Percentiles rank a stretch among this genome's conserved stretches.
Evolutionary conservation across 2,113 vertebrate species (phyloP).

Genomic region (Thunnus maccoyii): DNA sequence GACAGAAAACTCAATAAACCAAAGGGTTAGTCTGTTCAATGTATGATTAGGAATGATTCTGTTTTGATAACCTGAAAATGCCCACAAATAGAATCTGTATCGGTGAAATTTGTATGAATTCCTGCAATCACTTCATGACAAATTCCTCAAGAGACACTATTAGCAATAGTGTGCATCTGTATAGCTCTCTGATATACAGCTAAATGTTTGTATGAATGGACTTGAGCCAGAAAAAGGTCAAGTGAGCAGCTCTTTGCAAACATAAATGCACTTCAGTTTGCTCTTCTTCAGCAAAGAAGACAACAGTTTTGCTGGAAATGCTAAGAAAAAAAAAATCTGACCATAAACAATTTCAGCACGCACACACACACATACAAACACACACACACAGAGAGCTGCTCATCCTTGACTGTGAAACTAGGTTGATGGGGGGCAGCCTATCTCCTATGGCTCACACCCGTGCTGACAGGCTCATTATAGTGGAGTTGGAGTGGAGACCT

Average conservation of each 20-base stretch:
- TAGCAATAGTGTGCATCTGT: neutral
- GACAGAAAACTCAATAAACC: no score
- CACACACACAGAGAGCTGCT: constrained; percentile 19
- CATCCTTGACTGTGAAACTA: constrained; percentile 71
- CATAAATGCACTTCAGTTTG: constrained; percentile 8
- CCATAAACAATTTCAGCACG: constrained; percentile 20
- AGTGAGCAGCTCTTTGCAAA: neutral
- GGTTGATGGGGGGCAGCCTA: constrained; percentile 68
- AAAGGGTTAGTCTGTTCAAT: no score
- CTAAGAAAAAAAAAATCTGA: constrained; percentile 10
- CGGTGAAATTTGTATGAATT: neutral
- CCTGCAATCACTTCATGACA: neutral
- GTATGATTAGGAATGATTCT: no score
- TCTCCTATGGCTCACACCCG: constrained; percentile 62
- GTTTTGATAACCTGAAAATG: no score
- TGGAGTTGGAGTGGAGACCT: constrained; percentile 73
- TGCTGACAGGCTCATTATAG: constrained; percentile 76
- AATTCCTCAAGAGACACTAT: no score
- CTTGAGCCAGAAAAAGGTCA: constrained; percentile 16
- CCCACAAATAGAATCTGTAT: no score
- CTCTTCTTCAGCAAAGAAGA: constrained; percentile 17
- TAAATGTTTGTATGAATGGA: neutral
- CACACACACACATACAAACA: constrained; percentile 6
- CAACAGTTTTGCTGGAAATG: constrained; percentile 20
- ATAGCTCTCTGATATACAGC: neutral